Evolutionary conservation across 1,140 invertebrate genomes (phyloP).

Genomic region (Drosophila ananassae): DNA sequence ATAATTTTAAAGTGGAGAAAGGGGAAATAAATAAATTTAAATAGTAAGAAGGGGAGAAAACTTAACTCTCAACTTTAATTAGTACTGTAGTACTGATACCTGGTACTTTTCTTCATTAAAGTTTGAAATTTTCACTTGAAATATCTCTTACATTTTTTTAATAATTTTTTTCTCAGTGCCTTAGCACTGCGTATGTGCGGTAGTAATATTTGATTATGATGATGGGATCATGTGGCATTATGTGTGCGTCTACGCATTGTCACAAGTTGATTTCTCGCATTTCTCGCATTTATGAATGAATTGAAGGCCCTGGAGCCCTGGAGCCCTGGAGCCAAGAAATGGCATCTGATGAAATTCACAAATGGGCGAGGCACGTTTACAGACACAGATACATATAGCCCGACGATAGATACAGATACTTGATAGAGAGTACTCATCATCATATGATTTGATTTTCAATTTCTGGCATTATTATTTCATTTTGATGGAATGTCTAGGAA

Average conservation of each 20-base stretch:
- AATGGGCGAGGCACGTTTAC: slow-evolving; percentile 23
- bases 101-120: neutral
- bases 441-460: slow-evolving; percentile 9
- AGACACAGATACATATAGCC: neutral
- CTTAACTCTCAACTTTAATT: too few species aligned
- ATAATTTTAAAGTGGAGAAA: too few species aligned
- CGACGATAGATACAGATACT: slow-evolving; percentile 1
- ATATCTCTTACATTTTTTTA: too few species aligned
- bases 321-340: slow-evolving; percentile 10
- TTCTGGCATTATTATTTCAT: slow-evolving; percentile 31
- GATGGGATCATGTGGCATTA: slow-evolving; percentile 33
- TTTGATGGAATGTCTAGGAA: slow-evolving; percentile 43
- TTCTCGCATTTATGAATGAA: slow-evolving; percentile 40
- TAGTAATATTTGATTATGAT: slow-evolving; percentile 40
- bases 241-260: slow-evolving; percentile 42
- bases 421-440: neutral
- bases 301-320: neutral
- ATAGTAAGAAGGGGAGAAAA: too few species aligned
- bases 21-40: too few species aligned
- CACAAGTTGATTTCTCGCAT: slow-evolving; percentile 24
- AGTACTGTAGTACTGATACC: neutral
- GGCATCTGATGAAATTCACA: slow-evolving; percentile 26
- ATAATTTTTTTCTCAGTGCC: neutral
- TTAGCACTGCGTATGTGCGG: slow-evolving; percentile 24
- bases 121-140: too few species aligned